phyloP scores from a whole-genome alignment of 2,888 invertebrate genomes.

The Patella depressa region DNA sequence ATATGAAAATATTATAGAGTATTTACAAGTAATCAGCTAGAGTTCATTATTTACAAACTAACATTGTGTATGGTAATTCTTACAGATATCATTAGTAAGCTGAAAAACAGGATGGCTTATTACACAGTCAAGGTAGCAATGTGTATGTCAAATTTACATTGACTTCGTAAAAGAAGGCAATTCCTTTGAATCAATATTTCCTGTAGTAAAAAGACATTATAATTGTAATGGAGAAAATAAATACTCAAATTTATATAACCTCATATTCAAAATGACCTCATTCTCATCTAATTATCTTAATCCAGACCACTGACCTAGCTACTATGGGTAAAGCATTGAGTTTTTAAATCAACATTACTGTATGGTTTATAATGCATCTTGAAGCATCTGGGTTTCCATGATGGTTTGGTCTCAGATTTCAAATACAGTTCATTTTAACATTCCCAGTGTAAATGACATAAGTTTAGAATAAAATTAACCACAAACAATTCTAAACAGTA shows the following conservation, averaged over 20 bases:
- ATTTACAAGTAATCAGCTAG: neutral
- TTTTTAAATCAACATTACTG: no score
- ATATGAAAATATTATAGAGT: neutral
- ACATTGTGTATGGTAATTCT: neutral
- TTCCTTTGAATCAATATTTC: no score
- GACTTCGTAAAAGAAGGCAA: neutral
- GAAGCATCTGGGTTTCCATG: no score
- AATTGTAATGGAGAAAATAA: neutral
- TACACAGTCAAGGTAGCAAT: neutral
- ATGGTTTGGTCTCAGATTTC: no score
- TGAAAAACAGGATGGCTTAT: neutral
- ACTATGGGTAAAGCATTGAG: no score
- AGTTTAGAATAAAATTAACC: no score
- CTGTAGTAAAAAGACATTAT: neutral
- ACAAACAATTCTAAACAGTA: no score
- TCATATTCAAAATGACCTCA: neutral
- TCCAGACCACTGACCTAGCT: neutral
- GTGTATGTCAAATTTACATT: neutral
- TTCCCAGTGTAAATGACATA: no score
- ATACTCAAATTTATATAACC: neutral
- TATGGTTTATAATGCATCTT: no score
- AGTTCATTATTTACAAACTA: no score
- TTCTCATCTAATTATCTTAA: neutral
- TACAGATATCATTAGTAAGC: neutral
- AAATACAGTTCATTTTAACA: no score